Base-by-base conservation (phyloP, 1,140 invertebrate genomes). In the Nephotettix cincticeps region DNA sequence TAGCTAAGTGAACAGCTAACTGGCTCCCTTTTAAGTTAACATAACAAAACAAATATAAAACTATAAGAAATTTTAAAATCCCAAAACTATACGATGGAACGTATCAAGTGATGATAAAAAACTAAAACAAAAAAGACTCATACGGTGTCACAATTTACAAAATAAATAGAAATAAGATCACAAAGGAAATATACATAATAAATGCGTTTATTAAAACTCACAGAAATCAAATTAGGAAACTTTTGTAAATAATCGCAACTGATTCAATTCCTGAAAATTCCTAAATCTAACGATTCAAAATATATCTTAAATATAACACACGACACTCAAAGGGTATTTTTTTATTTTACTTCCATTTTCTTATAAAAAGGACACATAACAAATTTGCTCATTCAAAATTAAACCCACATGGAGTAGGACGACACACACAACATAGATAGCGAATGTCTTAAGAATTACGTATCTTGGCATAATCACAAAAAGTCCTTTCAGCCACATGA, bases 261-360 rank as follows among this genome's bases (percentile, higher is more conserved):
- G 14, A 25, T 61, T 61, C 56, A 61, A 61, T 61, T 61, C 56
- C 56, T 61, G 56, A 61, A 61, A 19, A 61, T n/a, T 25, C 56
- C 28, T 61, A 61, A 40, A 9, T 25, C 23, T 25, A 3, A 9
- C 56, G 4, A 61, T 28, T 17, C 23, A 61, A 61, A 61, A 9
- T 61, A 61, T 61, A 11, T 25, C 56, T 61, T 61, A 61, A 9
- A 25, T 3, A 25, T 61, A 61, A 61, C 56, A 61, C 56, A 61
- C 56, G 28, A 61, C 56, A 61, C 56, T 19, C 56, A 61, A 61
- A 61, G 56, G 56, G 56, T 61, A 61, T 25, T 61, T 61, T n/a
- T 56, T 25, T 61, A 25, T 17, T 61, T 25, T 27, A 61, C 21
- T 61, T 61, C 28, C 56, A 61, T 61, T 61, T 61, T 61, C 6